Evolutionary conservation across 2,888 invertebrate genomes (phyloP).

Genomic region (Drosophila melanosoma): DNA sequence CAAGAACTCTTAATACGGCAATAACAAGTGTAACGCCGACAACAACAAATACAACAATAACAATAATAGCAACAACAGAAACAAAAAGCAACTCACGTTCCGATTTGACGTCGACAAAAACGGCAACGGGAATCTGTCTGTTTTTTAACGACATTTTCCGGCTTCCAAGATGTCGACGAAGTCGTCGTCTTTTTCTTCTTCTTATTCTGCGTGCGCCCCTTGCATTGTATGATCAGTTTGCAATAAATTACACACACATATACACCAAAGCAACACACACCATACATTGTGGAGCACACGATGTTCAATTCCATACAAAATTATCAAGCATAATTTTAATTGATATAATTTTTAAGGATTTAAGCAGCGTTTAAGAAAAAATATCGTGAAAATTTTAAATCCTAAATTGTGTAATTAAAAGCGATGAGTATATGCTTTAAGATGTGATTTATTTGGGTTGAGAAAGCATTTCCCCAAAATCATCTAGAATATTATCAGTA

Average conservation of each 20-base stretch:
- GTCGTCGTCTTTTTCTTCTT: not conserved
- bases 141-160: slow-evolving; percentile 43
- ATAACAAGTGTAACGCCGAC: slow-evolving; percentile 27
- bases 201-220: slow-evolving; percentile 1
- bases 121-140: slow-evolving; percentile 18
- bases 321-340: not conserved
- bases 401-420: not conserved
- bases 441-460: not conserved
- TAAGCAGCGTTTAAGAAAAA: no score
- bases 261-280: slow-evolving; percentile 9
- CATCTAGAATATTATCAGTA: not conserved
- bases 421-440: not conserved
- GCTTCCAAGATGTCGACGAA: slow-evolving; percentile 16
- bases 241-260: slow-evolving; percentile 21
- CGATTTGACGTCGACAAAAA: slow-evolving; percentile 15
- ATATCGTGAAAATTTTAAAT: not conserved
- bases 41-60: not conserved
- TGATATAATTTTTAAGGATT: not conserved
- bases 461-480: not conserved
- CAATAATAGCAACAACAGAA: not conserved
- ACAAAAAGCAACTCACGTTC: slow-evolving; percentile 19
- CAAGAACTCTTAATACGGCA: slow-evolving; percentile 12
- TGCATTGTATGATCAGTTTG: slow-evolving; percentile 7
- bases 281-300: slow-evolving; percentile 21
- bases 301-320: slow-evolving; percentile 44